These are phyloP conservation scores for Odontesthes bonariensis DNA, from an alignment of 2,113 vertebrate species.

Conservation along the genomic window DNA sequence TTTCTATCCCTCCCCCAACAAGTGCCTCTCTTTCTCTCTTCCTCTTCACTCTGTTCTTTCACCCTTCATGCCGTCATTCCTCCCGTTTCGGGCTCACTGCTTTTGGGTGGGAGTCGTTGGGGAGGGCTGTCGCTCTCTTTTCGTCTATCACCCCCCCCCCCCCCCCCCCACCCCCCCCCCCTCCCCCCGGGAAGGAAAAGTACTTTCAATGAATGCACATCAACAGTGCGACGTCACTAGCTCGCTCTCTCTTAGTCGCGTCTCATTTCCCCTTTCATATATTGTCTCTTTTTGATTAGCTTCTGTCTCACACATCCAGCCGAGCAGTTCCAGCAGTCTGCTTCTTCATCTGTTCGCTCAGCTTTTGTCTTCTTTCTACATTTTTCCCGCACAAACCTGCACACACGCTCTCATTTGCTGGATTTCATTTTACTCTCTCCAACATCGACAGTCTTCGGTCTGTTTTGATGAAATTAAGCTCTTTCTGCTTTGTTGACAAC, in stretches of 20 bases:
- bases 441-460: not conserved
- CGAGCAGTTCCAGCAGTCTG: slow-evolving; percentile 29
- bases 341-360: slow-evolving; percentile 33
- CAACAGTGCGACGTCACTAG: slow-evolving; percentile 47
- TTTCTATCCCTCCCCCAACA: not conserved
- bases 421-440: slow-evolving; percentile 16
- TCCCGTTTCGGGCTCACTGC: slow-evolving; percentile 31
- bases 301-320: slow-evolving; percentile 29
- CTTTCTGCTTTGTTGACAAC: no score
- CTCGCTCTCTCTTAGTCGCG: slow-evolving; percentile 41
- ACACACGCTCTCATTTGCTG: not conserved
- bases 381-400: slow-evolving; percentile 17
- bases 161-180: not conserved
- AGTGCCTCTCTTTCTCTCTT: not conserved
- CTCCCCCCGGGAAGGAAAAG: slow-evolving; percentile 40
- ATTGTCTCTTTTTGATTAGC: slow-evolving; percentile 24
- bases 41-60: not conserved
- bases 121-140: slow-evolving; percentile 8
- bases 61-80: slow-evolving; percentile 7
- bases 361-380: not conserved
- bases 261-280: slow-evolving; percentile 27
- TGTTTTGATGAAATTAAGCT: not conserved
- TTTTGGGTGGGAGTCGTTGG: not conserved
- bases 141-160: slow-evolving; percentile 22
- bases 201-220: slow-evolving; percentile 57